phyloP scores from a whole-genome alignment of 2,888 invertebrate genomes.

The Epirrita christyi region DNA sequence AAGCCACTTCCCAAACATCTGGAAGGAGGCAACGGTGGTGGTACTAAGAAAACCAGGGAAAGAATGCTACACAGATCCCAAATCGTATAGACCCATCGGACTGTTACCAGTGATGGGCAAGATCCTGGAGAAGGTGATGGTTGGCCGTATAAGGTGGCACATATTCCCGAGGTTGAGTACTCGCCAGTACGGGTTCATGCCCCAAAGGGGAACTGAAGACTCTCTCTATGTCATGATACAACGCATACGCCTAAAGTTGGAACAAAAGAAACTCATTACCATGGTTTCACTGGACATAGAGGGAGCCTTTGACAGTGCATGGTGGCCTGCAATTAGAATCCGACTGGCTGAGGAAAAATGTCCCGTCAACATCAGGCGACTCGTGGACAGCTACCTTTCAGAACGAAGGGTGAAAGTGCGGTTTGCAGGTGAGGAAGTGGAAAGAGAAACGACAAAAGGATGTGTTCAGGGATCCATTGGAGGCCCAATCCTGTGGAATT shows the following conservation, averaged over 20 bases:
- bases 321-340: conserved; percentile 1
- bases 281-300: conserved; percentile 2
- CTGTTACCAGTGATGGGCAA: conserved; percentile 34
- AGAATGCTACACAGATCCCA: not conserved
- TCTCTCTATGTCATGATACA: too few relatives aligned
- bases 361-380: not conserved
- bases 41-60: conserved; percentile 6
- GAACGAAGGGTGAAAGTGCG: not conserved
- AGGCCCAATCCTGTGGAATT: too few relatives aligned
- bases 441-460: too few relatives aligned
- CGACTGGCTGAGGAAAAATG: not conserved
- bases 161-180: too few relatives aligned
- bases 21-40: conserved; percentile 15
- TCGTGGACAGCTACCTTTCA: not conserved
- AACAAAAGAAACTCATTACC: too few relatives aligned
- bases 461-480: too few relatives aligned
- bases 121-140: conserved; percentile 4
- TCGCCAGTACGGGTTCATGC: too few relatives aligned
- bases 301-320: conserved; percentile 5
- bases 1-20: conserved; percentile 2
- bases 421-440: too few relatives aligned
- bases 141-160: too few relatives aligned
- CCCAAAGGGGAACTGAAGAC: too few relatives aligned
- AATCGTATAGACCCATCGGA: conserved; percentile 17
- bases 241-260: too few relatives aligned